Percentiles rank a stretch among this genome's conserved stretches.
These are phyloP conservation scores for Colistium nudipinnis DNA, from an alignment of 2,113 vertebrate genomes.

Conservation along the genomic window DNA sequence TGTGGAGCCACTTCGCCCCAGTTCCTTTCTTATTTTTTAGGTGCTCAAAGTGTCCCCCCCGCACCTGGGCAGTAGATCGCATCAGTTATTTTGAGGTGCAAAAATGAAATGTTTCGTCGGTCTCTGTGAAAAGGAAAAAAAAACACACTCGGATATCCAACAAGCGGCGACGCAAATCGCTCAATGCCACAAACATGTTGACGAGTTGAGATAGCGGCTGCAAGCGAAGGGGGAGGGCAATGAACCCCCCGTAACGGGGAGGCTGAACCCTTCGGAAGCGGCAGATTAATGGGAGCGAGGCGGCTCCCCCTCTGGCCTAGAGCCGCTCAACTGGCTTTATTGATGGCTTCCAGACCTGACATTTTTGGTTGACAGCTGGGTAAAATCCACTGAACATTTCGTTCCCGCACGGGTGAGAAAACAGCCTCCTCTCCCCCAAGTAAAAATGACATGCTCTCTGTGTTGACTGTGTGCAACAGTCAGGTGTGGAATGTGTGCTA, in stretches of 20 bases:
- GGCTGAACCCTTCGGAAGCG: constrained; percentile 29
- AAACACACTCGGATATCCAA: neutral
- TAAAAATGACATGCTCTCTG: neutral
- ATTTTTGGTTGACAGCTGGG: constrained; percentile 25
- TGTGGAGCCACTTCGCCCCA: neutral
- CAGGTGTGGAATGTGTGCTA: neutral
- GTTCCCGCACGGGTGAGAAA: constrained; percentile 15
- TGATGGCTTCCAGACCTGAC: constrained; percentile 35
- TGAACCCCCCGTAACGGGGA: neutral
- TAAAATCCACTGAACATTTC: constrained; percentile 11
- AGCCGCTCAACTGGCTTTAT: constrained; percentile 11
- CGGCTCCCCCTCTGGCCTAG: constrained; percentile 2
- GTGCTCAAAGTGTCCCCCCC: neutral
- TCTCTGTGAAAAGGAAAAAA: neutral
- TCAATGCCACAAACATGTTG: neutral
- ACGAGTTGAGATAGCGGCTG: neutral
- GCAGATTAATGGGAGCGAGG: constrained; percentile 15
- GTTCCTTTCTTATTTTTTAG: constrained; percentile 3
- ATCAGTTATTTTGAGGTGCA: neutral
- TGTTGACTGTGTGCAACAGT: constrained; percentile 5
- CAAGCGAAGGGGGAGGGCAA: neutral
- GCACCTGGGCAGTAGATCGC: neutral
- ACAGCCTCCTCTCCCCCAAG: neutral
- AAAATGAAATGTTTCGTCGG: constrained; percentile 2
- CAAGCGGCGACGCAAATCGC: constrained; percentile 11